Conservation (phyloP, 2,888 invertebrate species). For the Clitarchus hookeri region DNA sequence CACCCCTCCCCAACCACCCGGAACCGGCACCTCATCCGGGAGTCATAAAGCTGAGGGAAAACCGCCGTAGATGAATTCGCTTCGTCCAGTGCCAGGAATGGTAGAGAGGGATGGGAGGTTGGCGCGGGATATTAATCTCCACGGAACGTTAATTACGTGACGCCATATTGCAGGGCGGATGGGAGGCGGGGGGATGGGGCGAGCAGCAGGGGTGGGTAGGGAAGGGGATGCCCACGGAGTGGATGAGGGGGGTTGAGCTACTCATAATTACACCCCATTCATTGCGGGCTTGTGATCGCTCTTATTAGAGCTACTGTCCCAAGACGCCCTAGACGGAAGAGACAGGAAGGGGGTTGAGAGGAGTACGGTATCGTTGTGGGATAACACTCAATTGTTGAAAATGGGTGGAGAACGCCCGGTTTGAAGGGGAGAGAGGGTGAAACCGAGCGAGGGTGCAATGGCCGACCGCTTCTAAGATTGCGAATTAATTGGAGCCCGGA, state of each 20-base stretch:
- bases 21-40: neutral
- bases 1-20: neutral
- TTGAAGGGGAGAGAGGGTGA: neutral
- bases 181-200: neutral
- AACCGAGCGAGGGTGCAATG: neutral
- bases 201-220: neutral
- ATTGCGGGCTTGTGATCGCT: slow-evolving; percentile 24
- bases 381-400: slow-evolving; percentile 14
- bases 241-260: neutral
- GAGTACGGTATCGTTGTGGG: neutral
- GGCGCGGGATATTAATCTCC: slow-evolving; percentile 20
- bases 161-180: neutral
- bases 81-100: neutral
- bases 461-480: slow-evolving; percentile 9
- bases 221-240: neutral
- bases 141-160: slow-evolving; percentile 21
- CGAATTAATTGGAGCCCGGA: neutral
- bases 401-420: neutral
- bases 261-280: slow-evolving; percentile 28
- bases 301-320: slow-evolving; percentile 10
- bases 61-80: neutral
- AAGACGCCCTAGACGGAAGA: neutral
- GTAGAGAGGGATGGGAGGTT: neutral
- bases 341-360: neutral
- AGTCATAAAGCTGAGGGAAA: neutral